Conservation (phyloP, 2,797 vertebrate species). For the Pangasius mekongensis region DNA sequence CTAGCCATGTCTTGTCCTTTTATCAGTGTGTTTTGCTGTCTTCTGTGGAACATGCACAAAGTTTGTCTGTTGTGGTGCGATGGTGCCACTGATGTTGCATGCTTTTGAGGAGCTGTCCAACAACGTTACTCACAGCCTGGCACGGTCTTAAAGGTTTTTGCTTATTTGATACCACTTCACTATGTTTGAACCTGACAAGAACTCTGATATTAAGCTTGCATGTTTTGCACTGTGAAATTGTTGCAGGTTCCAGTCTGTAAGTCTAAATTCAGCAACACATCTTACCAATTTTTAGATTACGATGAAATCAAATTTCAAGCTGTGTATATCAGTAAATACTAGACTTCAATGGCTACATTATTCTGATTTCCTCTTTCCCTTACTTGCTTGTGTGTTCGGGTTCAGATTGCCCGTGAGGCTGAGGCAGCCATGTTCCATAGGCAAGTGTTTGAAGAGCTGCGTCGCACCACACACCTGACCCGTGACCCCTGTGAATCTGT, state of each 20-base stretch:
- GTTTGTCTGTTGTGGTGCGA: slow-evolving; percentile 46
- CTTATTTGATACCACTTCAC: slow-evolving; percentile 27
- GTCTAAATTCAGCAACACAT: neutral
- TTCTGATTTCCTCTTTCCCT: neutral
- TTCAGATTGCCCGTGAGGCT: slow-evolving; percentile 95
- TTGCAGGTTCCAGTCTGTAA: neutral
- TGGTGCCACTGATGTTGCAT: slow-evolving; percentile 82
- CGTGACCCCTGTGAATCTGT: slow-evolving; percentile 94
- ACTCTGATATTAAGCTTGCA: neutral
- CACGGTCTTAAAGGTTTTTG: slow-evolving; percentile 33
- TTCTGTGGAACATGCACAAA: slow-evolving; percentile 27
- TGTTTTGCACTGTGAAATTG: slow-evolving; percentile 9
- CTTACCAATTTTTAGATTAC: neutral
- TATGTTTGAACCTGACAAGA: slow-evolving; percentile 4
- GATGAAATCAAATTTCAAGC: neutral
- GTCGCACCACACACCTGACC: slow-evolving; percentile 89
- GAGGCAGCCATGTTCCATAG: slow-evolving; percentile 98
- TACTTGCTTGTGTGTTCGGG: neutral
- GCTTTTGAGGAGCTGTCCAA: slow-evolving; percentile 64
- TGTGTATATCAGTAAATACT: neutral
- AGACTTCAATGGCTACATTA: neutral
- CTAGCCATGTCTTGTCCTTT: slow-evolving; percentile 14
- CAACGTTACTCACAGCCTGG: slow-evolving; percentile 45
- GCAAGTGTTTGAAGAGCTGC: slow-evolving; percentile 96
- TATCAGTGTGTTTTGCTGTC: slow-evolving; percentile 52